These are phyloP conservation scores for Drosophila carrolli DNA, from an alignment of 1,140 invertebrate species.

Conservation along the genomic window DNA sequence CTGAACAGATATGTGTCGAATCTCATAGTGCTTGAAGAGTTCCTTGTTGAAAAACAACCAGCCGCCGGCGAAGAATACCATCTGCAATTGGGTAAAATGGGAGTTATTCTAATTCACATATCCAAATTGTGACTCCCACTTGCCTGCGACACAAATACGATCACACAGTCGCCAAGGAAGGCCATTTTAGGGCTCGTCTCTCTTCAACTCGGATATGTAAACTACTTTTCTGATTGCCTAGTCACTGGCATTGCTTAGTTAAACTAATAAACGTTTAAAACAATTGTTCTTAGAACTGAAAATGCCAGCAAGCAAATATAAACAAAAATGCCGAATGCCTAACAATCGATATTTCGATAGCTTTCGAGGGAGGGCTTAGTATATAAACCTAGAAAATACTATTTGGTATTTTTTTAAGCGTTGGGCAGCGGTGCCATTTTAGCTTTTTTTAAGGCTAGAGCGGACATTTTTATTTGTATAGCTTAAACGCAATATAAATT, in stretches of 20 bases:
- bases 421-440: neutral
- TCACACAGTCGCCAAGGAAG: constrained; percentile 88
- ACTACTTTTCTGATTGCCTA: constrained; percentile 20
- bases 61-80: constrained; percentile 97
- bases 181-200: constrained; percentile 85
- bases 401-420: neutral
- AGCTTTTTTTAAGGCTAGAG: neutral
- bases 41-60: constrained; percentile 99
- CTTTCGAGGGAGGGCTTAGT: neutral
- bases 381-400: neutral
- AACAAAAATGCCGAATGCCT: constrained; percentile 53
- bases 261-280: neutral
- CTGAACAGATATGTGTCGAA: constrained; percentile 96
- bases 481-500: no score
- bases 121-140: constrained; percentile 36
- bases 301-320: constrained; percentile 54
- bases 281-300: constrained; percentile 32
- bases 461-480: no score
- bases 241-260: constrained; percentile 54
- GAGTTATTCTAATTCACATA: constrained; percentile 1
- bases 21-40: constrained; percentile 99
- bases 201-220: constrained; percentile 25
- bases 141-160: constrained; percentile 90
- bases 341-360: constrained; percentile 17
- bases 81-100: constrained; percentile 85